Evolutionary conservation across 1,140 invertebrate species (phyloP).

Genomic region (Acromyrmex charruanus): DNA sequence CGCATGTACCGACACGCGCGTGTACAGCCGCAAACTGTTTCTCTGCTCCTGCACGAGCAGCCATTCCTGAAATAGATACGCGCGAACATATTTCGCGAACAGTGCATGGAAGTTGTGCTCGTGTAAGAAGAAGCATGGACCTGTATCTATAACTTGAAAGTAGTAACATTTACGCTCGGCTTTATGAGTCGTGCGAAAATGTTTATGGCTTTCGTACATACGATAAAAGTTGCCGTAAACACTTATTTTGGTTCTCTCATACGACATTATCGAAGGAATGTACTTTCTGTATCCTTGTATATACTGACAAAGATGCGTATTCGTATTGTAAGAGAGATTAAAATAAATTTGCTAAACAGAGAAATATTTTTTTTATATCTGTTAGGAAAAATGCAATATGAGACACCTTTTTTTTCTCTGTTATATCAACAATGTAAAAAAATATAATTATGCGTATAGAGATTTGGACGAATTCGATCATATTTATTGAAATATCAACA

Average conservation of each 20-base stretch:
- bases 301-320: background rate
- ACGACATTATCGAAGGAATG: conserved; percentile 12
- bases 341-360: too few species aligned
- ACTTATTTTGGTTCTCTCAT: conserved; percentile 4
- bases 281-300: background rate
- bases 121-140: conserved; percentile 2
- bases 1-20: conserved; percentile 12
- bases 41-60: conserved; percentile 13
- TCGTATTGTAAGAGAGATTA: background rate
- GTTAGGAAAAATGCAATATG: background rate
- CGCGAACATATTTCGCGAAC: conserved; percentile 57
- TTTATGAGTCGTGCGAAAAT: conserved; percentile 60
- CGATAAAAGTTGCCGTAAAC: conserved; percentile 41
- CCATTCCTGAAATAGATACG: conserved; percentile 61
- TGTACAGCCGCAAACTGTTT: conserved; percentile 22
- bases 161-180: conserved; percentile 40
- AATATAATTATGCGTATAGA: conserved; percentile 11
- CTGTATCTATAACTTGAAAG: conserved; percentile 42
- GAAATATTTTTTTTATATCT: background rate
- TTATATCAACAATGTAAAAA: background rate
- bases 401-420: background rate
- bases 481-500: background rate
- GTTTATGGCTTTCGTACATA: conserved; percentile 48
- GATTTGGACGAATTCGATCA: background rate
- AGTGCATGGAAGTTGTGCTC: conserved; percentile 30